Conservation (phyloP, 1,140 invertebrate species). For the Drosophila mojavensis region DNA sequence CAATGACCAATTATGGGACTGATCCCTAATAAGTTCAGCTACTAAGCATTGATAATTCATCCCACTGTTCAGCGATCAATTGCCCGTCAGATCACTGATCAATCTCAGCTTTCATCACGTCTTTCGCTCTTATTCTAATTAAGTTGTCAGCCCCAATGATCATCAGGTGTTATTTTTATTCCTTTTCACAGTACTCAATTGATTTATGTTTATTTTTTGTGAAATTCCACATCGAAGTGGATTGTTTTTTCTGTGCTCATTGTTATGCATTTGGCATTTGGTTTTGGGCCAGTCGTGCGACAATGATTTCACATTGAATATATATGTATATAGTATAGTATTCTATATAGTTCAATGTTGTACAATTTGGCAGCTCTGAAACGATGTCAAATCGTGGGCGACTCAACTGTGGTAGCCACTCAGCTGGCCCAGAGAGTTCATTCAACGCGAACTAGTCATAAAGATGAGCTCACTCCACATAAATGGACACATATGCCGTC, state of each 20-base stretch:
- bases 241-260: conserved; percentile 22
- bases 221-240: conserved; percentile 48
- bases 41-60: too few species aligned
- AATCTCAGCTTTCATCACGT: conserved; percentile 21
- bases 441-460: conserved; percentile 20
- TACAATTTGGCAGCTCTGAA: conserved; percentile 48
- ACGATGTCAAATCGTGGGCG: conserved; percentile 59
- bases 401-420: conserved; percentile 11
- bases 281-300: conserved; percentile 54
- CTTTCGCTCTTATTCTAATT: conserved; percentile 35
- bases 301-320: conserved; percentile 58
- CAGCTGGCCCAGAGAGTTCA: conserved; percentile 65
- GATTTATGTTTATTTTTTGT: conserved; percentile 34
- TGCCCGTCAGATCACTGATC: conserved; percentile 35
- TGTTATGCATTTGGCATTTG: conserved; percentile 60
- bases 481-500: not conserved
- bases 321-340: conserved; percentile 21
- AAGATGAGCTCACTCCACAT: conserved; percentile 30
- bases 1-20: too few species aligned
- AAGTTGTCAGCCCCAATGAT: conserved; percentile 21
- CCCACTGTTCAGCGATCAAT: conserved; percentile 33
- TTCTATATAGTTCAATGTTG: conserved; percentile 75
- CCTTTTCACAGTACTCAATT: conserved; percentile 34
- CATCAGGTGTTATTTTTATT: conserved; percentile 29
- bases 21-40: too few species aligned